Conservation (phyloP, 2,113 vertebrate species). For the Lagenorhynchus albirostris region DNA sequence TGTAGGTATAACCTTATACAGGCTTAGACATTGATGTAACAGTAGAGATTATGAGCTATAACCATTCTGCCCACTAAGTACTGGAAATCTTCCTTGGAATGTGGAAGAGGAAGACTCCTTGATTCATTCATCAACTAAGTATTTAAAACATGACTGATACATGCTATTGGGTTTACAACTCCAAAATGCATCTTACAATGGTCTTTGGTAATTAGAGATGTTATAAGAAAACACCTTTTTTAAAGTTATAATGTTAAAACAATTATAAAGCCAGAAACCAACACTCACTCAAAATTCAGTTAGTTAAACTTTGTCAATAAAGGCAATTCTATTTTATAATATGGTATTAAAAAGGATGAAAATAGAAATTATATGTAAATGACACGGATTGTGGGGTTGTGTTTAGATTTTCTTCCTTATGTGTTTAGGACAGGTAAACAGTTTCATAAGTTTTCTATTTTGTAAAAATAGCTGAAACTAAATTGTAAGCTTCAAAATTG, state of each 20-base stretch:
- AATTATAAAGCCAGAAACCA: background rate
- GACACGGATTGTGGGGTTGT: background rate
- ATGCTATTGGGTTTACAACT: background rate
- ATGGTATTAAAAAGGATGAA: background rate
- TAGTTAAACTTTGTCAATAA: background rate
- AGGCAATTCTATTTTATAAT: background rate
- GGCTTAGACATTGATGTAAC: background rate
- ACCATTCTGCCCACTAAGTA: background rate
- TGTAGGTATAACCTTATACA: background rate
- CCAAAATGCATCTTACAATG: background rate
- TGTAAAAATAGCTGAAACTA: constrained; percentile 28
- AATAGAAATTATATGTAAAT: background rate
- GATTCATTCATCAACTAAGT: background rate
- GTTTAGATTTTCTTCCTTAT: constrained; percentile 19
- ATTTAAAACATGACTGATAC: background rate
- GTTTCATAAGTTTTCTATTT: constrained; percentile 31
- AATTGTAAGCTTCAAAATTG: constrained; percentile 9
- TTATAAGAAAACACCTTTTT: background rate
- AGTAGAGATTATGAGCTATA: background rate
- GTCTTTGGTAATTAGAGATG: background rate
- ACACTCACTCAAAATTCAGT: background rate
- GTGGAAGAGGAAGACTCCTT: background rate
- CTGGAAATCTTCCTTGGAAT: background rate
- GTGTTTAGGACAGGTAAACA: constrained; percentile 12
- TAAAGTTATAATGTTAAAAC: background rate